phyloP scores from a whole-genome alignment of 2,888 invertebrate species.

The Drosophila nr. perissopoda region DNA sequence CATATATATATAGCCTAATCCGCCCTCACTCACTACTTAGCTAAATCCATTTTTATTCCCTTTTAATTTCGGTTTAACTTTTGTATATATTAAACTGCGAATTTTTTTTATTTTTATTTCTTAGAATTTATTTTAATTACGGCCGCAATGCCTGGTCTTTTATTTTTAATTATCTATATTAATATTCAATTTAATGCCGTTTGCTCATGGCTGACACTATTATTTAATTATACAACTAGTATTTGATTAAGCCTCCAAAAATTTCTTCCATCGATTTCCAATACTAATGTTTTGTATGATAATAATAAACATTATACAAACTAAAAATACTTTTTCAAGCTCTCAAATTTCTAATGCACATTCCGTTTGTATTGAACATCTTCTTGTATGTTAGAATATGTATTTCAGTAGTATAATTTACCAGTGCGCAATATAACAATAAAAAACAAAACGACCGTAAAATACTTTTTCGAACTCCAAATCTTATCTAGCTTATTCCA shows the following conservation, averaged over 20 bases:
- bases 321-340: background rate
- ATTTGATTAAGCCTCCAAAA: background rate
- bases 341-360: background rate
- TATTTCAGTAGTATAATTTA: too few species aligned
- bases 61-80: background rate
- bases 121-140: background rate
- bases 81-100: background rate
- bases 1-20: slow-evolving; percentile 8
- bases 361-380: background rate
- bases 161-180: background rate
- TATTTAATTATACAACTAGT: background rate
- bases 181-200: background rate
- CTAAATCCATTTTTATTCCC: background rate
- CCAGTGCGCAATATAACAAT: background rate
- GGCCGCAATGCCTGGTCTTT: background rate
- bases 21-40: background rate
- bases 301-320: background rate
- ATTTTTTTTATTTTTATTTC: too few species aligned
- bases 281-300: background rate
- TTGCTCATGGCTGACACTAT: background rate
- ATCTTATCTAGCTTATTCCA: background rate
- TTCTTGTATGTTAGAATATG: too few species aligned
- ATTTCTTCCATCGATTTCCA: background rate
- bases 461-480: background rate
- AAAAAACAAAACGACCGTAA: background rate